Evolutionary conservation across 2,888 invertebrate species (phyloP).

Genomic region (Hirtodrosophila duncani): DNA sequence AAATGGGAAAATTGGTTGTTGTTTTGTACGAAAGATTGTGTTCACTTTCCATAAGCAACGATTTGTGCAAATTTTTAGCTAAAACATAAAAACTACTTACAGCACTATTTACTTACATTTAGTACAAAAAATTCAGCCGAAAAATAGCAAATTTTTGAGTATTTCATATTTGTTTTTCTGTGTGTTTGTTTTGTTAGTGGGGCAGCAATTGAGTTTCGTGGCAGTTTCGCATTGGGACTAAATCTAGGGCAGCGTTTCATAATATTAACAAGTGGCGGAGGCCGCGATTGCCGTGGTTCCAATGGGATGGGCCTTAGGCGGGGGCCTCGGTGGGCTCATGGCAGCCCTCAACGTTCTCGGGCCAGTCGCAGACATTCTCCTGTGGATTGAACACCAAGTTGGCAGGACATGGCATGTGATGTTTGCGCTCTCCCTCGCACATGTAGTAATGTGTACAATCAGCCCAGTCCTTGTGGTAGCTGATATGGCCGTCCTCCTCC

Average conservation of each 20-base stretch:
- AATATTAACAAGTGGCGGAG: constrained; percentile 48
- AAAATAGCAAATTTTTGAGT: constrained; percentile 55
- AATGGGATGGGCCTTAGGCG: constrained; percentile 48
- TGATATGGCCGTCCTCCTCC: constrained; percentile 96
- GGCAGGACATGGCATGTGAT: constrained; percentile 96
- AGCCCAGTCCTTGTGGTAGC: constrained; percentile 92
- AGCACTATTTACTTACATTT: constrained; percentile 55
- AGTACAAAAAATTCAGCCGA: constrained; percentile 62
- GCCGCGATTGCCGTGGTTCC: background rate
- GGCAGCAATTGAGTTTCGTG: constrained; percentile 38
- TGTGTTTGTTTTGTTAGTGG: constrained; percentile 31
- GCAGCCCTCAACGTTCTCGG: constrained; percentile 95
- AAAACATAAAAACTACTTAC: constrained; percentile 63
- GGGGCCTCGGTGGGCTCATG: constrained; percentile 84
- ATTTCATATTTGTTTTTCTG: constrained; percentile 38
- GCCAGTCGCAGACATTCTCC: constrained; percentile 97
- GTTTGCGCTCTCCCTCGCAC: constrained; percentile 96
- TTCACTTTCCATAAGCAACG: constrained; percentile 14
- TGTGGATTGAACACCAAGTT: constrained; percentile 95
- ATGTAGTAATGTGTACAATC: constrained; percentile 97
- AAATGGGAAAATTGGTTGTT: constrained; percentile 33
- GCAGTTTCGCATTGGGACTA: constrained; percentile 52
- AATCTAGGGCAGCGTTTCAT: constrained; percentile 48
- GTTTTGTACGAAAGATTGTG: constrained; percentile 13
- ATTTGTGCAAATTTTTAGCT: constrained; percentile 51